Evolutionary conservation across 2,797 vertebrate genomes (phyloP).

Genomic region (Crax fasciolata): DNA sequence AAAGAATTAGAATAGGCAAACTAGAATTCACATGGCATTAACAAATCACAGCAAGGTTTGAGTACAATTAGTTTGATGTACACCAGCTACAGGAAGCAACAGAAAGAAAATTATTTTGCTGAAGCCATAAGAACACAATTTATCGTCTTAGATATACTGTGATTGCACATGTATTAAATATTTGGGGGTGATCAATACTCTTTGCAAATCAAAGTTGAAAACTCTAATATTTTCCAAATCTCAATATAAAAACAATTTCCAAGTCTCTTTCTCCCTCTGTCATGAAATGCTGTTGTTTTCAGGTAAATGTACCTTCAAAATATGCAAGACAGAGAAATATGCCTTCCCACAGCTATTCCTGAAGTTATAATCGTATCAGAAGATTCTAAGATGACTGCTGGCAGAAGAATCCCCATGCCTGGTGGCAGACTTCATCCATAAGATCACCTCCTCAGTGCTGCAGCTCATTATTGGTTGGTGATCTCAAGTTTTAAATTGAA

Average conservation of each 20-base stretch:
- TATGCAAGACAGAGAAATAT: not conserved
- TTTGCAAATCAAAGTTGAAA: not conserved
- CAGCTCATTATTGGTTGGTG: conserved; percentile 1
- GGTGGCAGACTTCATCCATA: not conserved
- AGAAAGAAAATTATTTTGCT: not conserved
- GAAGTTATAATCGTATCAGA: not conserved
- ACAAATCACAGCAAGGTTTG: not conserved
- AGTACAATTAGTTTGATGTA: not conserved
- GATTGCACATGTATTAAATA: not conserved
- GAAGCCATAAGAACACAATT: not conserved
- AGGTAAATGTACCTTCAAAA: not conserved
- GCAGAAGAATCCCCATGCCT: not conserved
- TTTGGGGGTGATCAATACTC: not conserved
- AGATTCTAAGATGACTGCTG: not conserved
- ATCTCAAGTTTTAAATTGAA: not conserved
- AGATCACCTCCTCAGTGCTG: not conserved
- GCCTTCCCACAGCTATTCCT: not conserved
- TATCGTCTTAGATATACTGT: not conserved
- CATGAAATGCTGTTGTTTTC: not conserved
- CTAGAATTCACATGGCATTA: not conserved
- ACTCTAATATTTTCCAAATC: not conserved
- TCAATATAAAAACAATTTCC: not conserved
- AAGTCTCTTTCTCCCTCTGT: not conserved
- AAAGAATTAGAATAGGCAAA: not conserved
- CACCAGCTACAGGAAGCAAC: not conserved